Evolutionary conservation across 2,113 vertebrate genomes (phyloP).

Genomic region (Nerophis ophidion): DNA sequence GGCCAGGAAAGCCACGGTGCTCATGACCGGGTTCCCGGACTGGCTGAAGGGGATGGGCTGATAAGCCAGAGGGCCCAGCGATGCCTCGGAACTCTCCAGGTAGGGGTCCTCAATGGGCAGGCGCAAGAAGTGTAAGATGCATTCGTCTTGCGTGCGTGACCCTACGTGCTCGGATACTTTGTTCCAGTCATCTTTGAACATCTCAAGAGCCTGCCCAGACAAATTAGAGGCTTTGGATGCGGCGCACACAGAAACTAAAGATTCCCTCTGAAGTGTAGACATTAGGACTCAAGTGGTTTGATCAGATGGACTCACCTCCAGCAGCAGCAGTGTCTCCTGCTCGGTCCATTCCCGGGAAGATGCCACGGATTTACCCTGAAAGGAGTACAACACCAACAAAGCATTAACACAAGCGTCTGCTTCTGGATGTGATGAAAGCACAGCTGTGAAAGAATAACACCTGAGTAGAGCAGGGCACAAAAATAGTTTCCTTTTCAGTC

Average conservation of each 20-base stretch:
- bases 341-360: conserved; percentile 93
- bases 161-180: conserved; percentile 96
- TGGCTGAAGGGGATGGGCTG: conserved; percentile 97
- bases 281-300: too few species aligned
- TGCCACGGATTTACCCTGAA: conserved; percentile 80
- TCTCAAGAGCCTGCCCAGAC: conserved; percentile 83
- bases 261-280: too few species aligned
- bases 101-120: conserved; percentile 96
- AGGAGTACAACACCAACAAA: not conserved
- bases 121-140: conserved; percentile 92
- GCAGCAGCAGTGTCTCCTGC: conserved; percentile 89
- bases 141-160: conserved; percentile 94
- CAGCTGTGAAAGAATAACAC: too few species aligned
- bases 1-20: conserved; percentile 93
- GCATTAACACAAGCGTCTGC: not conserved
- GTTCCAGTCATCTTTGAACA: conserved; percentile 99
- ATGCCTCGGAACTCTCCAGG: conserved; percentile 84
- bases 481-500: too few species aligned
- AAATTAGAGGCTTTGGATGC: not conserved
- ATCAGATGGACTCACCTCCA: conserved; percentile 76
- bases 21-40: conserved; percentile 96
- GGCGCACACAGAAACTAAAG: not conserved
- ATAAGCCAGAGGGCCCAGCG: conserved; percentile 88
- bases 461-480: too few species aligned
- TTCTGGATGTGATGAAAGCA: too few species aligned